Conservation (phyloP, 2,888 invertebrate species). For the Erebia aethiops region DNA sequence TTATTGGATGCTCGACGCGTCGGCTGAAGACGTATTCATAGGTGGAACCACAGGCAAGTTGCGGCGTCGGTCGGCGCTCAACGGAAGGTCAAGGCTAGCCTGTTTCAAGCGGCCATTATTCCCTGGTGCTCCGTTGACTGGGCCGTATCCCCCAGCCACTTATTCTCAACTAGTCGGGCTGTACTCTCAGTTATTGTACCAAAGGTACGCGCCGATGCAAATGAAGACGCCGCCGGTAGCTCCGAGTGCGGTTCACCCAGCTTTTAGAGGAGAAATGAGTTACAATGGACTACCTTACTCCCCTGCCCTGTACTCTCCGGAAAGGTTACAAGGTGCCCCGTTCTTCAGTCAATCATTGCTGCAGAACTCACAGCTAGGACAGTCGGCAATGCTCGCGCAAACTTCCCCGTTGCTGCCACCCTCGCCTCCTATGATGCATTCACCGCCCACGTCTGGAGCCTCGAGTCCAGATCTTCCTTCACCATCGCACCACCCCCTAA, state of each 20-base stretch:
- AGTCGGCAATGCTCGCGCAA: conserved; percentile 55
- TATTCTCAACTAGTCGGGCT: conserved; percentile 83
- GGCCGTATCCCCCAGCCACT: conserved; percentile 82
- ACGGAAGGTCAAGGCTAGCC: conserved; percentile 93
- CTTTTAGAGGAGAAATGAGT: conserved; percentile 70
- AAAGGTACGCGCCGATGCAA: conserved; percentile 85
- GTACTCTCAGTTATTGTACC: conserved; percentile 86
- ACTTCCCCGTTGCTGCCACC: conserved; percentile 60
- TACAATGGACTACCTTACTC: conserved; percentile 73
- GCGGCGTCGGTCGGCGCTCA: conserved; percentile 94
- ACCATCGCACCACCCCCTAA: conserved; percentile 65
- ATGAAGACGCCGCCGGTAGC: conserved; percentile 78
- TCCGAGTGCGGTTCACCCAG: conserved; percentile 80
- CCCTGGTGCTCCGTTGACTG: conserved; percentile 84
- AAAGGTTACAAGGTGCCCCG: conserved; percentile 59
- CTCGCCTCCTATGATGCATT: conserved; percentile 69
- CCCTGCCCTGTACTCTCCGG: conserved; percentile 60
- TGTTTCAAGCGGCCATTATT: conserved; percentile 92
- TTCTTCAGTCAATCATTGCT: conserved; percentile 62
- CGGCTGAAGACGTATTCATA: conserved; percentile 99
- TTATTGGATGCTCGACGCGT: conserved; percentile 99
- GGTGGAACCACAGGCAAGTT: conserved; percentile 98
- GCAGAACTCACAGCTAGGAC: conserved; percentile 52
- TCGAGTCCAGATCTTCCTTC: conserved; percentile 73
- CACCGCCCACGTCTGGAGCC: conserved; percentile 66